These are phyloP conservation scores for Daboia siamensis DNA, from an alignment of 2,113 vertebrate genomes.

Conservation along the genomic window DNA sequence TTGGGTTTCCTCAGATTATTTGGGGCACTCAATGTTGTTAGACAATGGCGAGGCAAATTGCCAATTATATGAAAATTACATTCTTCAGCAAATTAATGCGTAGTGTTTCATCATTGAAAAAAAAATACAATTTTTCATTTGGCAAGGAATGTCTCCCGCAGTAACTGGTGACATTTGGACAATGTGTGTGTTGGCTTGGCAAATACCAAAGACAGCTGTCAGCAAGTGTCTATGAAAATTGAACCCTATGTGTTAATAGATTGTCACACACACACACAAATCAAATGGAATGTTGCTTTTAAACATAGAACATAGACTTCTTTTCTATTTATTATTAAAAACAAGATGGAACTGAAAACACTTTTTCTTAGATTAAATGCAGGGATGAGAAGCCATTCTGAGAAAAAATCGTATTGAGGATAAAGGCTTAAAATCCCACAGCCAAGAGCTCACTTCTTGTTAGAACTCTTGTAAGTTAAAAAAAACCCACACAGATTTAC, in stretches of 20 bases:
- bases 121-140: background rate
- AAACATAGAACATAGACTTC: background rate
- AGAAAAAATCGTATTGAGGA: background rate
- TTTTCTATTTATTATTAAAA: background rate
- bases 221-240: background rate
- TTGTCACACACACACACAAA: background rate
- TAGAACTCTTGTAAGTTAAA: background rate
- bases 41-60: background rate
- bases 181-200: background rate
- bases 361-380: background rate
- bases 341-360: background rate
- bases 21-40: background rate
- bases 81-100: background rate
- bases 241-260: background rate
- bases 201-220: background rate
- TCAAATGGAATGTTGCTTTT: background rate
- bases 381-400: background rate
- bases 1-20: background rate
- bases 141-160: background rate
- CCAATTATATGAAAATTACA: background rate
- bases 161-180: background rate
- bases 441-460: background rate
- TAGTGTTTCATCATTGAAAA: background rate
- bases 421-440: background rate
- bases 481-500: background rate